Evolutionary conservation across 2,113 vertebrate species (phyloP).

Genomic region (Aptenodytes patagonicus): DNA sequence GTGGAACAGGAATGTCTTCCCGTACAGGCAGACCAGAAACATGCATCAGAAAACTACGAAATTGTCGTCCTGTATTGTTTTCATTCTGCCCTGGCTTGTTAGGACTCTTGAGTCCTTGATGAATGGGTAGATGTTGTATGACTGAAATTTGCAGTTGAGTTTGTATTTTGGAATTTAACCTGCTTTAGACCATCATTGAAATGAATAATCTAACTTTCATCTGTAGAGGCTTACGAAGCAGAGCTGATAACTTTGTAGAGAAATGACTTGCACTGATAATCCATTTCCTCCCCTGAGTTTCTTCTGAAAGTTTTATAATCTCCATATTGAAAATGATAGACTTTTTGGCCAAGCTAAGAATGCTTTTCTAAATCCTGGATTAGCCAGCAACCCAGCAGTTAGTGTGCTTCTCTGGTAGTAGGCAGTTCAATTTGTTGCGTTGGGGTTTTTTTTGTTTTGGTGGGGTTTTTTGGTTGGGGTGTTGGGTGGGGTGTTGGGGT

Average conservation of each 20-base stretch:
- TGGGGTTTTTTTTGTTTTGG: not conserved
- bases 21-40: not conserved
- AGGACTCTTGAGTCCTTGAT: not conserved
- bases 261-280: constrained; percentile 19
- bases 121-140: not conserved
- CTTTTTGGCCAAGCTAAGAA: not conserved
- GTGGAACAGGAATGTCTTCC: not conserved
- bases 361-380: constrained; percentile 24
- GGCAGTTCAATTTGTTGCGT: not conserved
- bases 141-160: not conserved
- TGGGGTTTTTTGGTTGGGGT: not conserved
- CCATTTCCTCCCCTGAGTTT: accelerated
- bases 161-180: not conserved
- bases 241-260: not conserved
- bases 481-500: not conserved
- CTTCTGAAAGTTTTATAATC: not conserved
- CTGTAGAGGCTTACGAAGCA: not conserved
- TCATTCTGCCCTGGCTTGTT: not conserved
- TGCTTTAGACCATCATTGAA: not conserved
- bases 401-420: not conserved
- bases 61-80: not conserved
- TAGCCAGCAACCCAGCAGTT: not conserved
- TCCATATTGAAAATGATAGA: not conserved
- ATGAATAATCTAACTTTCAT: not conserved
- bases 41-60: not conserved